These are phyloP conservation scores for Bombus picipes DNA, from an alignment of 1,140 invertebrate species.

Conservation along the genomic window DNA sequence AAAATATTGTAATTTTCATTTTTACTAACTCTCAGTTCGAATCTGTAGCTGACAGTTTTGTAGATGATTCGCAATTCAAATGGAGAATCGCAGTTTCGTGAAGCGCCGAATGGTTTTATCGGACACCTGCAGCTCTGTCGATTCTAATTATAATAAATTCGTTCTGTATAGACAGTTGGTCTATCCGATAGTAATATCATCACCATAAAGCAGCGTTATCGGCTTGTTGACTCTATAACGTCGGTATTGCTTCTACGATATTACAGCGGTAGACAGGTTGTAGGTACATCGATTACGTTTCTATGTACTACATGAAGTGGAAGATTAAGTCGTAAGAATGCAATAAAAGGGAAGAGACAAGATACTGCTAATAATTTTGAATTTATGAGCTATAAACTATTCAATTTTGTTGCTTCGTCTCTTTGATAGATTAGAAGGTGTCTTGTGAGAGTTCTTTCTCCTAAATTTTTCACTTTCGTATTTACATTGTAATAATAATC, in stretches of 20 bases:
- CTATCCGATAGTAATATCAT: conserved; percentile 10
- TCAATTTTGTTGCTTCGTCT: background rate
- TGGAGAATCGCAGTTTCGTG: background rate
- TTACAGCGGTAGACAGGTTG: conserved; percentile 12
- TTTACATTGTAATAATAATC: no score
- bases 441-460: no score
- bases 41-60: background rate
- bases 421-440: no score
- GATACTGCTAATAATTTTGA: background rate
- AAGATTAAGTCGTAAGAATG: background rate
- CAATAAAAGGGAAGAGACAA: background rate
- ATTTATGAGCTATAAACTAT: background rate
- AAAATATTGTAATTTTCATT: background rate
- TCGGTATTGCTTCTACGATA: background rate
- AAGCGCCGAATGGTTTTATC: conserved; percentile 27
- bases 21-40: background rate
- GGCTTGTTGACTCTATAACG: conserved; percentile 41
- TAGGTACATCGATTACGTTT: conserved; percentile 1
- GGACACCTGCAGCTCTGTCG: conserved; percentile 6
- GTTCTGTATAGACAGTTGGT: conserved; percentile 5
- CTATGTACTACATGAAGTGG: background rate
- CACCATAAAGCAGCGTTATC: conserved; percentile 52
- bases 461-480: no score
- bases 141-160: conserved; percentile 42
- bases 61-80: background rate